Evolutionary conservation across 2,113 vertebrate genomes (phyloP).

Genomic region (Phrynosoma platyrhinos): DNA sequence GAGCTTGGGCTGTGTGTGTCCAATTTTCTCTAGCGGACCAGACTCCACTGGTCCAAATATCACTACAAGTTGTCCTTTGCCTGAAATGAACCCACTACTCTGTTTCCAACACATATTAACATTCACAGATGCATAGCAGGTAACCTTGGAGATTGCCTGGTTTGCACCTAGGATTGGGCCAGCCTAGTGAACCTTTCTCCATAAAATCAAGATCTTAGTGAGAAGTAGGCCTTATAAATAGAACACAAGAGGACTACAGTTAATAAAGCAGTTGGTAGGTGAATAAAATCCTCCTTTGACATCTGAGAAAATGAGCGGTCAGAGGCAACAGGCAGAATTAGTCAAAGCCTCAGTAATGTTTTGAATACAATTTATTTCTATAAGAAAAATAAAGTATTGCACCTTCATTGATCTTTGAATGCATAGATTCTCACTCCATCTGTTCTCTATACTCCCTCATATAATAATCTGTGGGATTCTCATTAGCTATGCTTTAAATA

Average conservation of each 20-base stretch:
- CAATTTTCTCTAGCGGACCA: too few species aligned
- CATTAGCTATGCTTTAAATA: too few species aligned
- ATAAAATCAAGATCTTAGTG: not conserved
- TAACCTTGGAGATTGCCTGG: not conserved
- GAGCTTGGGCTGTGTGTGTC: too few species aligned
- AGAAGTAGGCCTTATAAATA: not conserved
- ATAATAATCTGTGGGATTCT: not conserved
- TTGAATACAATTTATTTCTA: not conserved
- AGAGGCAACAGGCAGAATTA: not conserved
- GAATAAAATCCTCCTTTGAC: not conserved
- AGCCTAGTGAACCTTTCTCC: not conserved
- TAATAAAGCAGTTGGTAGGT: slow-evolving; percentile 51
- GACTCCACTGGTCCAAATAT: too few species aligned
- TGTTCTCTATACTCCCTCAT: not conserved
- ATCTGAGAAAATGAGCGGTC: not conserved
- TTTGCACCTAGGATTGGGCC: not conserved
- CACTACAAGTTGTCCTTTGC: too few species aligned
- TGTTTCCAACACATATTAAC: too few species aligned
- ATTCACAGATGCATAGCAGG: too few species aligned
- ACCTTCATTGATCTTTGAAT: not conserved
- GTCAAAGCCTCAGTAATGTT: not conserved
- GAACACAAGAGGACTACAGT: slow-evolving; percentile 23
- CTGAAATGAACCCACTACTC: too few species aligned
- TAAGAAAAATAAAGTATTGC: not conserved
- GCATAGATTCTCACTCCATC: not conserved